phyloP scores from a whole-genome alignment of 2,888 invertebrate genomes.

The Troides oblongomaculatus region DNA sequence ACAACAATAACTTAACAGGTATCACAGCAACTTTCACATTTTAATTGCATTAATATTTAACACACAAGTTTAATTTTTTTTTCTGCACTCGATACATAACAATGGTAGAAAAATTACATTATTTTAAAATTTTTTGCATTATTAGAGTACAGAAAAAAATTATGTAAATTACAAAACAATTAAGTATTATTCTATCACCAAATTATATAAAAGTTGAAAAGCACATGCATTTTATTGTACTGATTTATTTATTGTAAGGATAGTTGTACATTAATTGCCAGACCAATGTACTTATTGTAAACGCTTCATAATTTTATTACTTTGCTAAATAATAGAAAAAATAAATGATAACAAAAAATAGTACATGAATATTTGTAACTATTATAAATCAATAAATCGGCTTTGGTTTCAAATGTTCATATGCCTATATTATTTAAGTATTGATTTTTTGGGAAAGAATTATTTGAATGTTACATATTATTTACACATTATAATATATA shows the following conservation, averaged over 20 bases:
- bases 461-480: neutral
- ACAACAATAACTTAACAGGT: slow-evolving; percentile 61
- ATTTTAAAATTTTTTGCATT: neutral
- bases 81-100: neutral
- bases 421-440: neutral
- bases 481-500: neutral
- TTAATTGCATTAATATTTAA: neutral
- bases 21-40: slow-evolving; percentile 65
- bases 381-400: neutral
- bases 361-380: neutral
- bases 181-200: neutral
- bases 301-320: neutral
- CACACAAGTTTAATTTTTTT: neutral
- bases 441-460: too few species aligned
- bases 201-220: neutral
- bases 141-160: neutral
- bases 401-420: neutral
- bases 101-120: neutral
- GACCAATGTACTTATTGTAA: neutral
- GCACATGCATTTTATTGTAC: neutral
- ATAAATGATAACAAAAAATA: neutral
- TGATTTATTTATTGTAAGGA: neutral
- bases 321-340: too few species aligned
- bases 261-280: neutral
- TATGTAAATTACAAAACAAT: neutral